These are phyloP conservation scores for Blomia tropicalis DNA, from an alignment of 2,888 invertebrate genomes.

Conservation along the genomic window DNA sequence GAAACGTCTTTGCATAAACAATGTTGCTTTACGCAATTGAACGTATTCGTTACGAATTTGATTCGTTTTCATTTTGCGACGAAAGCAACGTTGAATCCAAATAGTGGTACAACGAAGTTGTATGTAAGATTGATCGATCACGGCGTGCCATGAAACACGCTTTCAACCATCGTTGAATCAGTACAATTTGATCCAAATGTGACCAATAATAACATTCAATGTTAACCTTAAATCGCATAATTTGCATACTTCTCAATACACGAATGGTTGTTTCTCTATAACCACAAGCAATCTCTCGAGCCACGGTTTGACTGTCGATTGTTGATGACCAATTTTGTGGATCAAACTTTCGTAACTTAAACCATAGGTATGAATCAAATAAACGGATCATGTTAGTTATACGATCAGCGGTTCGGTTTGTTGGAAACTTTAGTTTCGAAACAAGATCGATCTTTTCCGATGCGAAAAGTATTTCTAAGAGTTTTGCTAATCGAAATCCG, in stretches of 20 bases:
- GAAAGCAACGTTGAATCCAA: neutral
- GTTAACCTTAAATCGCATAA: neutral
- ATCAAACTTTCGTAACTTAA: neutral
- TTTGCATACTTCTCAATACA: neutral
- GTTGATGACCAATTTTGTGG: neutral
- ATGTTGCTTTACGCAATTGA: neutral
- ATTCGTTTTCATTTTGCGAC: neutral
- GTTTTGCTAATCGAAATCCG: neutral
- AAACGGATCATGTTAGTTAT: constrained; percentile 1
- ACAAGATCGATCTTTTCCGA: neutral
- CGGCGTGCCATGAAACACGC: neutral
- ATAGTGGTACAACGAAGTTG: neutral
- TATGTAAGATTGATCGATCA: neutral
- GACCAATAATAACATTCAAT: neutral
- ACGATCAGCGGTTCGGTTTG: neutral
- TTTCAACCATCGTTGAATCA: neutral
- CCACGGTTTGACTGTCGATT: neutral
- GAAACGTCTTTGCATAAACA: neutral
- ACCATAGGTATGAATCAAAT: neutral
- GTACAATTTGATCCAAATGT: neutral
- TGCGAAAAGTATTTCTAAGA: neutral
- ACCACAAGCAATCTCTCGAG: neutral
- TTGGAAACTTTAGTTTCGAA: neutral
- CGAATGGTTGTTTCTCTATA: neutral
- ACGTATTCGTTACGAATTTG: neutral